phyloP scores from a whole-genome alignment of 2,113 vertebrate species.

The Formicarius rufipectus region DNA sequence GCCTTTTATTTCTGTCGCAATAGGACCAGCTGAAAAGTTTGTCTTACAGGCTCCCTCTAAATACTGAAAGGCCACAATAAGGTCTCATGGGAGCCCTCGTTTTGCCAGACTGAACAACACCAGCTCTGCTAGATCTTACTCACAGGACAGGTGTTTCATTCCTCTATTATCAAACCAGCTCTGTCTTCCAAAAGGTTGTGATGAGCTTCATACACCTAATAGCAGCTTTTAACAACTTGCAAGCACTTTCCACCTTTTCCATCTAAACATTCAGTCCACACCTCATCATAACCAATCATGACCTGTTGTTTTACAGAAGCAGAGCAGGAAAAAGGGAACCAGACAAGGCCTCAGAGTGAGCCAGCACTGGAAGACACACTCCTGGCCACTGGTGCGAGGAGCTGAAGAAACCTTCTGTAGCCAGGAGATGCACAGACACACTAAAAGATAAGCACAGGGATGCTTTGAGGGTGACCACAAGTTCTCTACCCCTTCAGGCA shows the following conservation, averaged over 20 bases:
- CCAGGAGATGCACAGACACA: neutral
- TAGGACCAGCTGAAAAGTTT: neutral
- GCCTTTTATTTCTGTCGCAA: too few species aligned
- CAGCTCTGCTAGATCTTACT: neutral
- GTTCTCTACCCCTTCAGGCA: neutral
- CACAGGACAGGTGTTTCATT: neutral
- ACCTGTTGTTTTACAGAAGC: neutral
- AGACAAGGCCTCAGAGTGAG: neutral
- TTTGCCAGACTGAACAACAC: neutral
- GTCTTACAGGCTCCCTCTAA: neutral
- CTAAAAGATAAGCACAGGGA: neutral
- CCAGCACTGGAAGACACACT: neutral
- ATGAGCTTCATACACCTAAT: neutral
- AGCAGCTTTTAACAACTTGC: neutral
- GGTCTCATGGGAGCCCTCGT: neutral
- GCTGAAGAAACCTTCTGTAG: neutral
- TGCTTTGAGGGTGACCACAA: neutral
- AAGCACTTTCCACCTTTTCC: neutral
- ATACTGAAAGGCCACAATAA: neutral
- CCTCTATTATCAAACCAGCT: neutral
- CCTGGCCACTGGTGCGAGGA: neutral
- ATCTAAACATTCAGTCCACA: neutral
- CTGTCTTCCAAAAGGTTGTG: neutral
- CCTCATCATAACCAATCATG: neutral
- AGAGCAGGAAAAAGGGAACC: neutral